Percentiles rank a stretch among this genome's conserved stretches.
phyloP scores from a whole-genome alignment of 2,797 vertebrate species.

The Melanotaenia pygmaea region DNA sequence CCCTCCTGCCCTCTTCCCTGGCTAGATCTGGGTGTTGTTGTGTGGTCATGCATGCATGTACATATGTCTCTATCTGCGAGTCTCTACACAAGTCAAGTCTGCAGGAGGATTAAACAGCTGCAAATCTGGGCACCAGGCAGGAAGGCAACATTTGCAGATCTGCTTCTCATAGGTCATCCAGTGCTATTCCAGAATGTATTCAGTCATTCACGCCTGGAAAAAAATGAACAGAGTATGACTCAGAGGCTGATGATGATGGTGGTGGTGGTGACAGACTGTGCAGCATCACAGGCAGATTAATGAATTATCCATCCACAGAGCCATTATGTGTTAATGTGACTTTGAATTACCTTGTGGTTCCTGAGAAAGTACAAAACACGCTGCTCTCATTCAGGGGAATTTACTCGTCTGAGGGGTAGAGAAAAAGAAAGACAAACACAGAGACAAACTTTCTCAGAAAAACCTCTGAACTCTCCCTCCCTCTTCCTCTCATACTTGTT shows the following conservation, averaged over 20 bases:
- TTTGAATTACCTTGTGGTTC: conserved; percentile 53
- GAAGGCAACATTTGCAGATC: conserved; percentile 55
- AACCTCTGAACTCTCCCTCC: conserved; percentile 37
- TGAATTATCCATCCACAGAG: conserved; percentile 63
- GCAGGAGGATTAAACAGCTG: conserved; percentile 59
- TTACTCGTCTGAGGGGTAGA: conserved; percentile 27
- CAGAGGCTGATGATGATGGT: conserved; percentile 41
- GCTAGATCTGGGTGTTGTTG: conserved; percentile 37
- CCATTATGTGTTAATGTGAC: conserved; percentile 59
- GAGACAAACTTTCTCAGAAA: conserved; percentile 45
- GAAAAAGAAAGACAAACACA: conserved; percentile 28
- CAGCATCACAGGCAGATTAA: conserved; percentile 60
- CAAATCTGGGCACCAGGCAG: conserved; percentile 37
- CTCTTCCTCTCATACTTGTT: conserved; percentile 63
- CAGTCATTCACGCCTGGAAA: conserved; percentile 48
- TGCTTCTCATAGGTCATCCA: conserved; percentile 48
- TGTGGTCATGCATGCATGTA: conserved; percentile 51
- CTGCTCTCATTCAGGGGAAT: conserved; percentile 22
- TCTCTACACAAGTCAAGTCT: conserved; percentile 38
- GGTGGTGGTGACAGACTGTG: conserved; percentile 43
- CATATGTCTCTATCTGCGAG: conserved; percentile 51
- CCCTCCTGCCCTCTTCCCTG: conserved; percentile 26
- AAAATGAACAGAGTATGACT: conserved; percentile 49
- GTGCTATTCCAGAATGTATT: conserved; percentile 51
- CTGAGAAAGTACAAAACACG: conserved; percentile 29